A percentile compares a stretch with the other conserved stretches of the same genome.
These are phyloP conservation scores for Metalampra italica DNA, from an alignment of 2,888 invertebrate species.

Conservation along the genomic window DNA sequence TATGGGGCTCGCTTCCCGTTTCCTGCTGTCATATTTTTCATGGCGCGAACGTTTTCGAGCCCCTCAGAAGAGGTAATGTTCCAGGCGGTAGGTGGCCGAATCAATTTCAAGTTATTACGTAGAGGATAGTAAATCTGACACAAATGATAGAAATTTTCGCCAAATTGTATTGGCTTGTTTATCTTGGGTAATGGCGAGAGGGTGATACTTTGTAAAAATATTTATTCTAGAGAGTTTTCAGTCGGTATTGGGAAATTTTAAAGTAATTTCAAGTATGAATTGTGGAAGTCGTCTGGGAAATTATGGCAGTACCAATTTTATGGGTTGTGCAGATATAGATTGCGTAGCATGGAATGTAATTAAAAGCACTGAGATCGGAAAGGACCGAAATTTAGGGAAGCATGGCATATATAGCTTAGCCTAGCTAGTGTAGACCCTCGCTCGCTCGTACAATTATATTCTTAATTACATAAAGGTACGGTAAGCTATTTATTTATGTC, in stretches of 20 bases:
- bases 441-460: too few species aligned
- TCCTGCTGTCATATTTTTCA: constrained; percentile 64
- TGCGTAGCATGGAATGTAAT: neutral
- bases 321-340: neutral
- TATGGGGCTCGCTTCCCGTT: constrained; percentile 58
- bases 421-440: neutral
- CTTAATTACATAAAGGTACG: too few species aligned
- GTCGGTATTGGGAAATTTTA: neutral
- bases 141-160: constrained; percentile 4
- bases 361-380: neutral
- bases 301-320: neutral
- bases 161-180: constrained; percentile 8
- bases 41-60: constrained; percentile 58
- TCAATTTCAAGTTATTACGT: constrained; percentile 15
- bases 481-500: too few species aligned
- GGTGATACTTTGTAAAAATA: neutral
- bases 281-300: too few species aligned
- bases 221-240: neutral
- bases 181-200: neutral
- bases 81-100: constrained; percentile 12
- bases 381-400: too few species aligned
- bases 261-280: neutral
- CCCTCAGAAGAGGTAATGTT: constrained; percentile 41
- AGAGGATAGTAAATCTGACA: constrained; percentile 11
- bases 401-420: too few species aligned